phyloP scores from a whole-genome alignment of 2,888 invertebrate species.

The Drosophila neutralis region DNA sequence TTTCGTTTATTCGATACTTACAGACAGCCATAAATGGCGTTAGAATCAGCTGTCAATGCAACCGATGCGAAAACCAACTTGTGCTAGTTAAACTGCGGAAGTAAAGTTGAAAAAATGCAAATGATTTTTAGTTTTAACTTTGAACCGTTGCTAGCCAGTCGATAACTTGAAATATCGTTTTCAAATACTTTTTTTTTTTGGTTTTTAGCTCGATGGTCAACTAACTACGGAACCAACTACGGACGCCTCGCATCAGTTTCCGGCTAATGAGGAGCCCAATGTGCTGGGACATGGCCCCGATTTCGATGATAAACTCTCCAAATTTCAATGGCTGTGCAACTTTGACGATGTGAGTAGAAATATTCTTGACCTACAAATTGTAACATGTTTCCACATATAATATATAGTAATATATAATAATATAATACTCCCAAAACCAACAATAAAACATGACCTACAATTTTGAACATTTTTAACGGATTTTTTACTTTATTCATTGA shows the following conservation, averaged over 20 bases:
- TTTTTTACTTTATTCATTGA: neutral
- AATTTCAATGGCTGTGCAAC: constrained; percentile 82
- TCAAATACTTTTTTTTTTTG: neutral
- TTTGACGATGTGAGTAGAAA: constrained; percentile 85
- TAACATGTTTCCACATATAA: neutral
- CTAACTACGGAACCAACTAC: constrained; percentile 47
- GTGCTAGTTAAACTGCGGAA: constrained; percentile 27
- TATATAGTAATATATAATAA: neutral
- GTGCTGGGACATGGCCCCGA: constrained; percentile 79
- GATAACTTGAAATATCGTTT: constrained; percentile 23
- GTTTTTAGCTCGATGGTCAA: constrained; percentile 75
- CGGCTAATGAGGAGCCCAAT: constrained; percentile 82
- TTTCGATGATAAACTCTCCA: constrained; percentile 68
- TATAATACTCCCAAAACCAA: neutral
- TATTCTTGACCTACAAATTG: neutral
- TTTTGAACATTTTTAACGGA: neutral
- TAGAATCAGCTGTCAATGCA: constrained; percentile 1
- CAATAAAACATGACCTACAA: neutral
- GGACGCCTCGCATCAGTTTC: constrained; percentile 79
- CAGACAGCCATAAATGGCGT: constrained; percentile 7
- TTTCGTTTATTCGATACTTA: constrained; percentile 13
- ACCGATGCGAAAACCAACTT: neutral
- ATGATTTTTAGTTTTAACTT: constrained; percentile 18
- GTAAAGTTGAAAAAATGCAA: constrained; percentile 31
- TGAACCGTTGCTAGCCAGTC: constrained; percentile 21